Conservation (phyloP, 2,113 vertebrate species). For the Chaetura pelagica region DNA sequence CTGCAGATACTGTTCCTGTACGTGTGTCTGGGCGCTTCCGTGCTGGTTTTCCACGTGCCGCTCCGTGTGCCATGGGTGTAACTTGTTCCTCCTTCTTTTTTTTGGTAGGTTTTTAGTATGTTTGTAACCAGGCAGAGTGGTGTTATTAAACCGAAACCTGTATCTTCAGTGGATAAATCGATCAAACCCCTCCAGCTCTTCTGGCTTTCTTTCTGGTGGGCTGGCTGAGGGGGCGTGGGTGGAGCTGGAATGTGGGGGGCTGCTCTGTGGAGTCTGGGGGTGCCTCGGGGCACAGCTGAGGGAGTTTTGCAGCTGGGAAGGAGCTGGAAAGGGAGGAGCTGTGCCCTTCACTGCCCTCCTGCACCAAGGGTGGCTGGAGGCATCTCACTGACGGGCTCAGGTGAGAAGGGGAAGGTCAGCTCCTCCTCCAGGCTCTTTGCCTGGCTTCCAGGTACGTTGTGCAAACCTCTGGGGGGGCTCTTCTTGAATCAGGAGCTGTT, state of each 20-base stretch:
- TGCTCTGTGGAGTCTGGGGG: background rate
- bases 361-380: background rate
- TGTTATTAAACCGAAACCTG: slow-evolving; percentile 64
- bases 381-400: accelerated
- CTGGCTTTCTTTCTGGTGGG: slow-evolving; percentile 7
- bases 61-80: slow-evolving; percentile 46
- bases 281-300: background rate
- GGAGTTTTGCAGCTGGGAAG: background rate
- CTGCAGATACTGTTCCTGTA: slow-evolving; percentile 38
- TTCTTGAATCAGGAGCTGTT: background rate
- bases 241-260: accelerated
- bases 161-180: slow-evolving; percentile 69
- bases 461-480: accelerated
- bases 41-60: slow-evolving; percentile 56
- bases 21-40: slow-evolving; percentile 45
- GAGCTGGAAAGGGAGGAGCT: background rate
- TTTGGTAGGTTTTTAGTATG: slow-evolving; percentile 74
- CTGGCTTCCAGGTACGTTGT: background rate
- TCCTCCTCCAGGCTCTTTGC: background rate
- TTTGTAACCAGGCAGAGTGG: slow-evolving; percentile 60
- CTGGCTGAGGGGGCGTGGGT: accelerated
- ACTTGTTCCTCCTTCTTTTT: slow-evolving; percentile 31
- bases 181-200: slow-evolving; percentile 13
- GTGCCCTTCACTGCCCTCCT: background rate
- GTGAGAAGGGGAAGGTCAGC: background rate